phyloP scores from a whole-genome alignment of 2,113 vertebrate genomes.

The Nematolebias whitei region DNA sequence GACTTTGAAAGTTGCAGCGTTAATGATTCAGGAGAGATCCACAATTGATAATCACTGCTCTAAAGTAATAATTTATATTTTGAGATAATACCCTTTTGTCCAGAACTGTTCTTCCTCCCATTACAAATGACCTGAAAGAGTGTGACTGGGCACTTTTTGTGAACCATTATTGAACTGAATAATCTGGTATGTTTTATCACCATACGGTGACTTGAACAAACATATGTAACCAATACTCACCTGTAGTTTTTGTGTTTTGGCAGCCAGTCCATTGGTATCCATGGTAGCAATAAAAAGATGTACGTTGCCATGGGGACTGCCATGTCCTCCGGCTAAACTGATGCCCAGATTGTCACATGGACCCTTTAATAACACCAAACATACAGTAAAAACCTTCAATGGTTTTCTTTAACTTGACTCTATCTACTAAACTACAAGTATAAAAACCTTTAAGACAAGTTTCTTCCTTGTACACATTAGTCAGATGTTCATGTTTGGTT shows the following conservation, averaged over 20 bases:
- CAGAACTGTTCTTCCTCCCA: too few species aligned
- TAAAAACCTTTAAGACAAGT: too few species aligned
- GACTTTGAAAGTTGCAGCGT: too few species aligned
- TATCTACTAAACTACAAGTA: background rate
- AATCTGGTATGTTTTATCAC: background rate
- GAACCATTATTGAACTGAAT: too few species aligned
- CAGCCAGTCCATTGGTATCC: constrained; percentile 88
- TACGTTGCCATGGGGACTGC: constrained; percentile 89
- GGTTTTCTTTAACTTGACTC: background rate
- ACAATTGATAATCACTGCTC: too few species aligned
- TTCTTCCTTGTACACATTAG: too few species aligned
- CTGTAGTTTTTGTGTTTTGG: constrained; percentile 88
- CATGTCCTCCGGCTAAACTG: constrained; percentile 88
- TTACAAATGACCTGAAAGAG: too few species aligned
- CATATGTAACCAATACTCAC: constrained; percentile 60
- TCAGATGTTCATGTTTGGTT: background rate
- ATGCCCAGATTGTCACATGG: constrained; percentile 87
- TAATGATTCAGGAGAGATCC: too few species aligned
- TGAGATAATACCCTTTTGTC: too few species aligned
- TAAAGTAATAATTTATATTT: too few species aligned
- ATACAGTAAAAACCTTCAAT: background rate
- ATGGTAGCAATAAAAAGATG: constrained; percentile 92
- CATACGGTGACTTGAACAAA: background rate
- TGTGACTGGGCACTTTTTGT: too few species aligned
- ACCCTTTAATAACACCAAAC: constrained; percentile 71